Evolutionary conservation across 2,888 invertebrate genomes (phyloP).

Genomic region (Cyclophora punctaria): DNA sequence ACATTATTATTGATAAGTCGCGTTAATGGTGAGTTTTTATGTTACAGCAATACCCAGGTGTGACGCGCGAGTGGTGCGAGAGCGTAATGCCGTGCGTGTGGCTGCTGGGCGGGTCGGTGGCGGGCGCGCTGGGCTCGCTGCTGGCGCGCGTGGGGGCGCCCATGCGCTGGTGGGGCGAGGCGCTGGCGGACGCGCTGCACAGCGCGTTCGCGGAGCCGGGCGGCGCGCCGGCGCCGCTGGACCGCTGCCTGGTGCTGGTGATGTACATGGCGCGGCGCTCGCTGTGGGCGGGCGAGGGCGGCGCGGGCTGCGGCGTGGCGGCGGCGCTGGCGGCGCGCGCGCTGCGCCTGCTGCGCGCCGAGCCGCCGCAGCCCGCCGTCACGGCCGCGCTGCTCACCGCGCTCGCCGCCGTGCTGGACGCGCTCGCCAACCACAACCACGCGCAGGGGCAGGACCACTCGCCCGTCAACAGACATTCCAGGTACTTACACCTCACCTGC

Average conservation of each 20-base stretch:
- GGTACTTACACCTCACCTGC: slow-evolving; percentile 20
- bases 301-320: slow-evolving; percentile 73
- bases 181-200: slow-evolving; percentile 87
- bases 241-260: slow-evolving; percentile 83
- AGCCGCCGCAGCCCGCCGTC: slow-evolving; percentile 67
- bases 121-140: slow-evolving; percentile 85
- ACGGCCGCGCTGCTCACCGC: slow-evolving; percentile 55
- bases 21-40: too few relatives aligned
- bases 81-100: slow-evolving; percentile 75
- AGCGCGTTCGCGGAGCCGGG: slow-evolving; percentile 86
- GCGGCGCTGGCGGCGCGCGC: slow-evolving; percentile 75
- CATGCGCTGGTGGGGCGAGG: slow-evolving; percentile 92
- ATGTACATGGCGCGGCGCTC: slow-evolving; percentile 91
- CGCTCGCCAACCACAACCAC: slow-evolving; percentile 21
- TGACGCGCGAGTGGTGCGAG: slow-evolving; percentile 46
- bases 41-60: slow-evolving; percentile 36
- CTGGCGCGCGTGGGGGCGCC: slow-evolving; percentile 85
- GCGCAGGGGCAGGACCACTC: slow-evolving; percentile 11
- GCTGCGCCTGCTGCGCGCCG: slow-evolving; percentile 67
- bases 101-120: slow-evolving; percentile 85
- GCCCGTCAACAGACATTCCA: slow-evolving; percentile 28
- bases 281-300: slow-evolving; percentile 68
- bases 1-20: too few relatives aligned
- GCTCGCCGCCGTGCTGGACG: slow-evolving; percentile 52
- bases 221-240: slow-evolving; percentile 61